Conservation (phyloP, 2,113 vertebrate genomes). For the Pterophyllum scalare region DNA sequence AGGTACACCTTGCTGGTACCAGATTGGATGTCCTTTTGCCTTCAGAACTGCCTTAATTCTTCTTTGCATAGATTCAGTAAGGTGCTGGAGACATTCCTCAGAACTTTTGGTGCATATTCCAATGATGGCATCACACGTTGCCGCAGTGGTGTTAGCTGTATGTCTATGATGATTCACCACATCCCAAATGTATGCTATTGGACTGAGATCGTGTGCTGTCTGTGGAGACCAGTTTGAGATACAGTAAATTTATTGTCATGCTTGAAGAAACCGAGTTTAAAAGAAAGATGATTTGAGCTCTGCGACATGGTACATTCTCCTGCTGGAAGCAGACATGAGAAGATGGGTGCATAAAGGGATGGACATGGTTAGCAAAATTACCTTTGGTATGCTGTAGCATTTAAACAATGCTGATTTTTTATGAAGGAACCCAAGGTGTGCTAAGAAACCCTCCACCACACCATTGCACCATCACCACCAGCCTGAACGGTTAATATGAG, state of each 20-base stretch:
- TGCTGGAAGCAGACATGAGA: background rate
- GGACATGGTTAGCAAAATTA: background rate
- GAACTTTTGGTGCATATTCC: background rate
- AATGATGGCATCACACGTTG: background rate
- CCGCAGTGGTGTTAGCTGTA: too few species aligned
- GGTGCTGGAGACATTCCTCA: background rate
- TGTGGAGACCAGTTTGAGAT: too few species aligned
- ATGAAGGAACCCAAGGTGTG: background rate
- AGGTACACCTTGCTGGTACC: background rate
- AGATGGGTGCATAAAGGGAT: background rate
- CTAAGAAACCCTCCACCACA: background rate
- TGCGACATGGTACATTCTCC: background rate
- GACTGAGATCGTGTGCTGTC: too few species aligned
- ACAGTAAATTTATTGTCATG: too few species aligned
- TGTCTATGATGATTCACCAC: too few species aligned
- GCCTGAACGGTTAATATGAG: too few species aligned
- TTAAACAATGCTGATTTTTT: background rate
- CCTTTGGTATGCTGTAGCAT: background rate
- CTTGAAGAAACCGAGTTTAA: too few species aligned
- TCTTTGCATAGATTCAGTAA: background rate
- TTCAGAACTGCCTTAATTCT: background rate
- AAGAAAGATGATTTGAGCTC: background rate
- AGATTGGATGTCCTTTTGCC: background rate
- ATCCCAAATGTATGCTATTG: too few species aligned
- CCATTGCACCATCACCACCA: too few species aligned